phyloP scores from a whole-genome alignment of 2,888 invertebrate species.

The Dynastes grantii region DNA sequence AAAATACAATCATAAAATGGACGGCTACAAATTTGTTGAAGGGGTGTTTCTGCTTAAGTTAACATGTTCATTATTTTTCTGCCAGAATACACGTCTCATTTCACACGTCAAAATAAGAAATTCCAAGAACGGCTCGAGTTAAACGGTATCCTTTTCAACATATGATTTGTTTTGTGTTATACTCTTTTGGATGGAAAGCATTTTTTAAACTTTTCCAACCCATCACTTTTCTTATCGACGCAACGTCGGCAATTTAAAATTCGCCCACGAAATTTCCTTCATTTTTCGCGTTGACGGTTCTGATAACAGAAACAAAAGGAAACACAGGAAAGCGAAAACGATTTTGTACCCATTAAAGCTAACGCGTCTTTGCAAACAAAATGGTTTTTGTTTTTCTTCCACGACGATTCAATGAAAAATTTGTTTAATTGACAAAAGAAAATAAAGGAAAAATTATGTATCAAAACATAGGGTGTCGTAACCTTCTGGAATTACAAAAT shows the following conservation, averaged over 20 bases:
- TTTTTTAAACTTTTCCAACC: not conserved
- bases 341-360: no score
- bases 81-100: not conserved
- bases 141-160: not conserved
- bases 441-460: no score
- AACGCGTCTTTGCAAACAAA: not conserved
- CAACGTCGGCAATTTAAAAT: constrained; percentile 6
- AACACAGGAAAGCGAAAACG: not conserved
- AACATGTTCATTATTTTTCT: not conserved
- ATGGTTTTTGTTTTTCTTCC: not conserved
- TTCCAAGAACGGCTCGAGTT: not conserved
- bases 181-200: not conserved
- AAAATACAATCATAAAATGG: no score
- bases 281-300: constrained; percentile 4
- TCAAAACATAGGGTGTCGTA: no score
- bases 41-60: no score
- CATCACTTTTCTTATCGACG: not conserved
- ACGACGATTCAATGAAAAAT: no score
- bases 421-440: no score
- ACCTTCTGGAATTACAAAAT: no score
- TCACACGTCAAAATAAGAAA: not conserved
- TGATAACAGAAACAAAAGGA: not conserved
- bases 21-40: no score
- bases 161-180: not conserved
- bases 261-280: not conserved